Evolutionary conservation across 1,140 invertebrate genomes (phyloP), one percentile per base, ranked within the genome.

Genomic region (Copidosoma floridanum): DNA sequence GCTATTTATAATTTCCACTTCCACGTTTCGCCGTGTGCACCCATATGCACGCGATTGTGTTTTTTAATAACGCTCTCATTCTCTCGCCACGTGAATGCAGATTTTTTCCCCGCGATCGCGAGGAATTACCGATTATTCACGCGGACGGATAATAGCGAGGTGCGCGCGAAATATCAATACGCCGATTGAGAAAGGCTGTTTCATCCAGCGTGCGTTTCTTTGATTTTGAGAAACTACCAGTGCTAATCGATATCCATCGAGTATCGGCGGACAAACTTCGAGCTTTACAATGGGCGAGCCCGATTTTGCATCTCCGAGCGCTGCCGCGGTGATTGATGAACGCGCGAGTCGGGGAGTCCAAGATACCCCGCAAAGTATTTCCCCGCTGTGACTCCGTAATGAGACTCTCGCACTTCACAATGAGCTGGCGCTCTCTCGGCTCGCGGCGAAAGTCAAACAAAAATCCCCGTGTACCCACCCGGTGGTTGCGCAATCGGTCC

Each of bases 351-450:
- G n/a, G n/a, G n/a, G n/a, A n/a, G n/a, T n/a, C n/a, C n/a, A n/a
- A n/a, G n/a, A n/a, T n/a, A n/a, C n/a, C n/a, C n/a, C n/a, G n/a
- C n/a, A n/a, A n/a, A n/a, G n/a, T n/a, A 12, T 32, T 6, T 32
- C 6, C 12, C 6, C 12, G 29, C 29, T 8, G 29, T 32, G 12
- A 8, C 29, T 32, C 11, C 40, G 40, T 61, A 61, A 61, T 54
- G 58, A 61, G 51, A 48, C 41, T 54, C 32, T 61, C 29, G 58
- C 43, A 61, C 51, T 24, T 40, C 24, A 47, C 48, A 60, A 54
- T 47, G 43, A 47, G 41, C 21, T 14, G 23, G 26, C 16, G 10
- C 26, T 12, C 16, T 16, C 12, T 16, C n/a, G 1, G 21, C 21
- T 48, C 55, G 12, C 24, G 27, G 51, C 51, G 58, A 60, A 47